Evolutionary conservation across 2,888 invertebrate genomes (phyloP), one percentile per base, ranked within the genome.

Genomic region (Dyspetes luteomarginatus): DNA sequence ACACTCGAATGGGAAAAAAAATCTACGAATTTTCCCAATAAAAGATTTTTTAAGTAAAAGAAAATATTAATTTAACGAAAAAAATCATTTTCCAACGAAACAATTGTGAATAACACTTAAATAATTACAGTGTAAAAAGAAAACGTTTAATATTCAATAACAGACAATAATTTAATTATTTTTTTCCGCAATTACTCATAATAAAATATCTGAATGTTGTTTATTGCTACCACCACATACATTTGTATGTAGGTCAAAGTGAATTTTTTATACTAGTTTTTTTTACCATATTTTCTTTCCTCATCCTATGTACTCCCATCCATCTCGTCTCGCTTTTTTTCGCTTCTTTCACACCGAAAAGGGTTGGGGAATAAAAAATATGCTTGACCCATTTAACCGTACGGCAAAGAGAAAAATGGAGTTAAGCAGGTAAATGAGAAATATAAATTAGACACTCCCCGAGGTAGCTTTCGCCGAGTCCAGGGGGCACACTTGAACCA

Each of bases 351-450:
- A n/a, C n/a, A n/a, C n/a, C n/a, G n/a, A n/a, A n/a, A n/a, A n/a
- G n/a, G 17, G 12, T 3, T 41, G 52, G 19, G 45, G 22, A 15
- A 36, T 56, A 19, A 56, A 74, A 74, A 74, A 48, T 64, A 48
- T 24, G 36, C 71, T 64, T 64, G 77, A 77, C 77, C 71, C 77
- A 77, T 64, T 71, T 77, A 48, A 64, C 55, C 26, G 45, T 12
- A n/a, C n/a, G 52, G n/a, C 48, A 64, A 48, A 56, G 22, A 7
- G 45, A 56, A 65, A 45, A 62, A 26, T 28, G 45, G 41, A 56
- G 19, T 56, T 45, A 65, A 65, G n/a, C 64, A 56, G 56, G 56
- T 41, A 28, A 65, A 64, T 64, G 64, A 71, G 64, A 77, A 71
- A 65, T 71, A 64, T 64, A 56, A 77, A 71, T 77, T 71, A 71